These are phyloP conservation scores for Erethizon dorsatum DNA, from an alignment of 2,797 vertebrate genomes.

Conservation along the genomic window DNA sequence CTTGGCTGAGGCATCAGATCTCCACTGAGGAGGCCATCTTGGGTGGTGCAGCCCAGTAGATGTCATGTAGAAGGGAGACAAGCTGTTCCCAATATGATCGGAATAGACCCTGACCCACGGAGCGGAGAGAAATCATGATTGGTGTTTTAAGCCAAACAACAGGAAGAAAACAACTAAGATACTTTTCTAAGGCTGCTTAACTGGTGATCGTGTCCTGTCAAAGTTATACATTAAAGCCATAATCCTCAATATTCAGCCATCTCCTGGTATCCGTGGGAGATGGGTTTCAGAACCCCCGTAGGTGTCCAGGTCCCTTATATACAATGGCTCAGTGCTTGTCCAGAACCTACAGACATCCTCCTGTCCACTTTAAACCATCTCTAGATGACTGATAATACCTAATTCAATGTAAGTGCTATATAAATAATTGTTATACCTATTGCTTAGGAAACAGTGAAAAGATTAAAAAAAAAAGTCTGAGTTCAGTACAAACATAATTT, in stretches of 20 bases:
- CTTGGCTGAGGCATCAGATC: background rate
- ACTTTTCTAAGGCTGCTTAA: background rate
- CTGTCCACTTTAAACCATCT: background rate
- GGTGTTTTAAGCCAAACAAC: background rate
- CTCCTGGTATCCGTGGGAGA: background rate
- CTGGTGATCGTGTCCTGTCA: background rate
- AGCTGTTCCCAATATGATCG: background rate
- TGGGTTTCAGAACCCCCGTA: background rate
- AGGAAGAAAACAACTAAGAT: background rate
- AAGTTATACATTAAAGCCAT: background rate
- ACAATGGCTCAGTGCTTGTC: background rate
- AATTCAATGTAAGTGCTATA: slow-evolving; percentile 11
- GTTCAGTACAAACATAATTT: background rate
- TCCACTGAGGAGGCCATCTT: background rate
- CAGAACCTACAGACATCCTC: background rate
- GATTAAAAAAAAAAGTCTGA: background rate
- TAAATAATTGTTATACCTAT: background rate
- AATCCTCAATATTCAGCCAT: background rate
- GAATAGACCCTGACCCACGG: background rate
- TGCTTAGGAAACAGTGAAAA: background rate
- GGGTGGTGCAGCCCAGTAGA: background rate
- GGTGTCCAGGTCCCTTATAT: background rate
- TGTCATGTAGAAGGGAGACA: background rate
- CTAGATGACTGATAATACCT: background rate
- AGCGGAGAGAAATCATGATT: background rate